These are phyloP conservation scores for Lophius piscatorius DNA, from an alignment of 2,113 vertebrate genomes.

Conservation along the genomic window DNA sequence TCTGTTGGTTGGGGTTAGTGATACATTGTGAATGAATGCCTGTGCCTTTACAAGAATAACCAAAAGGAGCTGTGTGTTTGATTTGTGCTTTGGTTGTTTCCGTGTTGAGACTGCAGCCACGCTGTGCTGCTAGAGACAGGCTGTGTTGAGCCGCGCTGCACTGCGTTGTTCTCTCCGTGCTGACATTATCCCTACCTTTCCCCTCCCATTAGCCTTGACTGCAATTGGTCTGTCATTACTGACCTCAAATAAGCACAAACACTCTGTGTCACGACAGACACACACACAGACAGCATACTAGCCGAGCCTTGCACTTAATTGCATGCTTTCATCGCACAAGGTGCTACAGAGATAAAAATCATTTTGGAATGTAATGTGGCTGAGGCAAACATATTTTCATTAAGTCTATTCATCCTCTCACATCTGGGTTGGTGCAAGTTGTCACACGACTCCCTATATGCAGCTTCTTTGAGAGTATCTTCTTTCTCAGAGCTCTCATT, in stretches of 20 bases:
- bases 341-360: constrained; percentile 40
- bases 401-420: constrained; percentile 37
- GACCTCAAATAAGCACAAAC: constrained; percentile 77
- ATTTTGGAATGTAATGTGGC: constrained; percentile 42
- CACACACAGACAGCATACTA: constrained; percentile 13
- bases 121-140: constrained; percentile 35
- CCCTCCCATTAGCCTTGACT: constrained; percentile 69
- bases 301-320: constrained; percentile 42
- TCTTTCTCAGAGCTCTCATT: constrained; percentile 29
- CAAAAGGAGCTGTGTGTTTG: constrained; percentile 19
- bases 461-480: constrained; percentile 18
- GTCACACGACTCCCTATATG: constrained; percentile 29
- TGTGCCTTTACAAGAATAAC: too few relatives aligned
- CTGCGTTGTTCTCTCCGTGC: constrained; percentile 48
- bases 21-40: too few relatives aligned
- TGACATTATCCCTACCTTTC: constrained; percentile 62
- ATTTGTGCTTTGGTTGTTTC: constrained; percentile 29
- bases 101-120: constrained; percentile 23
- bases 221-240: constrained; percentile 74
- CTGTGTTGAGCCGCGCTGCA: constrained; percentile 27
- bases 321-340: constrained; percentile 19
- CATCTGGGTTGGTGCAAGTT: constrained; percentile 40
- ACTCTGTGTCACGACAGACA: constrained; percentile 53
- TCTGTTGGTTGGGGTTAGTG: too few relatives aligned
- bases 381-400: constrained; percentile 48